Conservation (phyloP, 2,113 vertebrate species). For the Catharus bicknelli region DNA sequence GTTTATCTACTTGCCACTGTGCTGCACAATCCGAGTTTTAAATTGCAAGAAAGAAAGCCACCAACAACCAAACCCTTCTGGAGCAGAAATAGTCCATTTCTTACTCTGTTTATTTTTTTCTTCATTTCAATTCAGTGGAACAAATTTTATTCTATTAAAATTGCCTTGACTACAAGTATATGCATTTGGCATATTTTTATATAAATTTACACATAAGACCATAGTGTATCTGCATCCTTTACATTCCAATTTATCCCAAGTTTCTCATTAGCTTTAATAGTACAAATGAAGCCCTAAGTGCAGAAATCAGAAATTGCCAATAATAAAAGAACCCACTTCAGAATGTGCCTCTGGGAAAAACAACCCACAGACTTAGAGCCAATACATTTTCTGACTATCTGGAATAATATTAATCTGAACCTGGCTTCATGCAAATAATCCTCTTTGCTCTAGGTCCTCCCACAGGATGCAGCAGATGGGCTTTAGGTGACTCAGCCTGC, state of each 20-base stretch:
- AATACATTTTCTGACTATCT: constrained; percentile 18
- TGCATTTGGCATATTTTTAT: not conserved
- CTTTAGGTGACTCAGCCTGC: constrained; percentile 20
- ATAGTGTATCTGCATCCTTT: not conserved
- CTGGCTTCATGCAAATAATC: constrained; percentile 32
- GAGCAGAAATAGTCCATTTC: not conserved
- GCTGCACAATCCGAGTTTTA: not conserved
- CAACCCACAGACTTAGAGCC: not conserved
- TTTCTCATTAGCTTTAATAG: not conserved
- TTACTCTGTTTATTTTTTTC: not conserved
- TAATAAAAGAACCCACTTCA: not conserved
- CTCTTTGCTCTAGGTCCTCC: constrained; percentile 31
- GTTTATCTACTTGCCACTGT: not conserved
- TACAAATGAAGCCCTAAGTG: not conserved
- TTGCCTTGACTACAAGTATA: not conserved
- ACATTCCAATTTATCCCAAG: not conserved
- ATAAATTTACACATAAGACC: not conserved
- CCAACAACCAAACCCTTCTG: not conserved
- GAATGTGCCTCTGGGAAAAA: not conserved
- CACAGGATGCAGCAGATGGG: constrained; percentile 21
- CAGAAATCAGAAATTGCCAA: not conserved
- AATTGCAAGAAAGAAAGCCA: not conserved
- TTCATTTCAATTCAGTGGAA: not conserved
- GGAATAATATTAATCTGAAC: constrained; percentile 45
- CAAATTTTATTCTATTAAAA: not conserved